A percentile compares a stretch with the other conserved stretches of the same genome.
These are phyloP conservation scores for Oncorhynchus tshawytscha DNA, from an alignment of 2,113 vertebrate genomes.

Conservation along the genomic window DNA sequence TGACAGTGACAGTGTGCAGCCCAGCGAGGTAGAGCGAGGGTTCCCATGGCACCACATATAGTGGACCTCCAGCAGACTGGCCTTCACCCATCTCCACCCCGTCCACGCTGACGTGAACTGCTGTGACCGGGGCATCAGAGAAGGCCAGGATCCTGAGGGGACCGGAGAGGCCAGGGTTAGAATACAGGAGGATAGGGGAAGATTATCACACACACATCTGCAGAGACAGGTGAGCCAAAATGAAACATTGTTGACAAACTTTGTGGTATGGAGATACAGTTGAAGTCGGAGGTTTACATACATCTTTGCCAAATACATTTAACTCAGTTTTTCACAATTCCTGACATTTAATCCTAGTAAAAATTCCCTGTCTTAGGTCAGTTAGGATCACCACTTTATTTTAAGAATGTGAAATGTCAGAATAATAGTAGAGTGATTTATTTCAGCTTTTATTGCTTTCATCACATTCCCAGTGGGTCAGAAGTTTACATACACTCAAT, in stretches of 20 bases:
- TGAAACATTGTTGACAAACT: not conserved
- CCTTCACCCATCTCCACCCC: conserved; percentile 77
- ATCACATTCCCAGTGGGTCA: too few species aligned
- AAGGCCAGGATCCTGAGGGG: conserved; percentile 85
- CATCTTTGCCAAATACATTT: too few species aligned
- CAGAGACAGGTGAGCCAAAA: not conserved
- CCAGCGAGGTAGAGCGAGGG: conserved; percentile 80
- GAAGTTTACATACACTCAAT: too few species aligned
- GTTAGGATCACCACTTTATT: too few species aligned
- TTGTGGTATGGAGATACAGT: not conserved
- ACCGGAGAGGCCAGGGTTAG: not conserved
- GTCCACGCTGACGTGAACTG: conserved; percentile 82
- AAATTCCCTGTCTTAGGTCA: too few species aligned
- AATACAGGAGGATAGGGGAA: not conserved
- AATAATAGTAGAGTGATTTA: too few species aligned
- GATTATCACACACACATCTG: not conserved
- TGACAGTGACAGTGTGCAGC: conserved; percentile 84
- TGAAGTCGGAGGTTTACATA: too few species aligned
- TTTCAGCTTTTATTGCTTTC: too few species aligned
- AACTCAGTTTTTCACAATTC: too few species aligned
- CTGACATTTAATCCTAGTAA: too few species aligned
- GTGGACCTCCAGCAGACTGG: conserved; percentile 79
- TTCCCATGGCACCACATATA: conserved; percentile 87
- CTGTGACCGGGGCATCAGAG: conserved; percentile 81
- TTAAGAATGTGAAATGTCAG: too few species aligned